Evolutionary conservation across 2,888 invertebrate genomes (phyloP).

Genomic region (Amphipoea oculea): DNA sequence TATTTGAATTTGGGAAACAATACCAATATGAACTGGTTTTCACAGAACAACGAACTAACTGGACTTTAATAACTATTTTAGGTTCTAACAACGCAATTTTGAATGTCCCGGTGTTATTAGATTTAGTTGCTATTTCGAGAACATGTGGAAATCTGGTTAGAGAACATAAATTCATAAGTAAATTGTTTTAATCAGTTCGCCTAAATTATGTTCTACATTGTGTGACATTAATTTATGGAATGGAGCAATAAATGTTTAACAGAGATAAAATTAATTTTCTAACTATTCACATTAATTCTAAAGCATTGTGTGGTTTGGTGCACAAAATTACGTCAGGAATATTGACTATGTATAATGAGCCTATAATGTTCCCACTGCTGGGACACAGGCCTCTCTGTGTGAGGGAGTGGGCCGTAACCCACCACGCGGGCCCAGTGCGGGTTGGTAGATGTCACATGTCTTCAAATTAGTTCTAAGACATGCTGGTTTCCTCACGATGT

Average conservation of each 20-base stretch:
- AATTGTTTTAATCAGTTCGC: slow-evolving; percentile 24
- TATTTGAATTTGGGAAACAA: slow-evolving; percentile 38
- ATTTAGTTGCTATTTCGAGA: slow-evolving; percentile 36
- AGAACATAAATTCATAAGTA: slow-evolving; percentile 22
- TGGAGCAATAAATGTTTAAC: background rate
- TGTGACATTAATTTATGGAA: background rate
- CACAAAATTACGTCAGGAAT: background rate
- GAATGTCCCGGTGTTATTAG: slow-evolving; percentile 33
- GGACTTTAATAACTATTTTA: slow-evolving; percentile 31
- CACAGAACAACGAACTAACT: slow-evolving; percentile 14
- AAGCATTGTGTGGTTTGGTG: background rate
- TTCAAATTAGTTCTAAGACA: no score
- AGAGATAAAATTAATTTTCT: background rate
- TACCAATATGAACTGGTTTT: slow-evolving; percentile 24
- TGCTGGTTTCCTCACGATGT: no score
- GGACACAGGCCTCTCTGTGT: background rate
- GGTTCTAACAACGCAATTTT: slow-evolving; percentile 28
- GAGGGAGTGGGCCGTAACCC: background rate
- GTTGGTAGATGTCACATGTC: no score
- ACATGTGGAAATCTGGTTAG: slow-evolving; percentile 24
- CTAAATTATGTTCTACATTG: background rate
- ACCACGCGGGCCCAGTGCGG: no score
- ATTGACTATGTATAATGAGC: background rate
- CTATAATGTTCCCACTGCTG: background rate
- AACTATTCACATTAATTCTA: slow-evolving; percentile 4